Percentiles rank a stretch among this genome's conserved stretches.
Evolutionary conservation across 2,113 vertebrate genomes (phyloP).

Genomic region (Parus major): DNA sequence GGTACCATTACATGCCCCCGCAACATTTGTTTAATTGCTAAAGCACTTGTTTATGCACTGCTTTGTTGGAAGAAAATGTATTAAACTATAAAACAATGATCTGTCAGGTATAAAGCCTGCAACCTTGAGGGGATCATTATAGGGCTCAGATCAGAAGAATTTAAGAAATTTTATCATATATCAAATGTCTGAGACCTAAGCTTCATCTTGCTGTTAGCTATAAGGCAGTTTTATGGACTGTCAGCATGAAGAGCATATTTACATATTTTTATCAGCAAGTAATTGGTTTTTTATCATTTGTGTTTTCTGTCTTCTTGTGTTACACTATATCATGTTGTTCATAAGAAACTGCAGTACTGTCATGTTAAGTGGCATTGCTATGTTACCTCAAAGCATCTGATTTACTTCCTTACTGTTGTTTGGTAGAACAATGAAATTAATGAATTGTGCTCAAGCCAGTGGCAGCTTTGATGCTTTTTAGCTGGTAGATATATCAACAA

Average conservation of each 20-base stretch:
- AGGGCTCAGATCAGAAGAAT: slow-evolving; percentile 2
- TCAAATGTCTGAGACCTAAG: not conserved
- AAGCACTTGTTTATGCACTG: slow-evolving; percentile 32
- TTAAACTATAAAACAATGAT: slow-evolving; percentile 37
- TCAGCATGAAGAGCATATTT: slow-evolving; percentile 23
- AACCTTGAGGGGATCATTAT: not conserved
- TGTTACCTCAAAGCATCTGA: slow-evolving; percentile 14
- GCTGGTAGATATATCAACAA: not conserved
- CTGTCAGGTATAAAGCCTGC: slow-evolving; percentile 24
- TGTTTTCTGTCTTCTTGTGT: slow-evolving; percentile 51
- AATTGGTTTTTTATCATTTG: slow-evolving; percentile 47
- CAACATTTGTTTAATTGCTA: slow-evolving; percentile 59
- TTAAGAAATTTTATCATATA: slow-evolving; percentile 21
- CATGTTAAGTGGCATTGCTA: not conserved
- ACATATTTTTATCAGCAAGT: slow-evolving; percentile 48
- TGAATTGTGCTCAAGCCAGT: not conserved
- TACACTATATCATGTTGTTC: not conserved
- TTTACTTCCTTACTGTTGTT: slow-evolving; percentile 32
- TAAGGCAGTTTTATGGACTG: slow-evolving; percentile 15
- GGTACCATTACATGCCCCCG: not conserved
- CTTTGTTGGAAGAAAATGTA: slow-evolving; percentile 34
- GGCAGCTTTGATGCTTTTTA: not conserved
- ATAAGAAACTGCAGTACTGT: not conserved
- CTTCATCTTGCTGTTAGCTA: not conserved
- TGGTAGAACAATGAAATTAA: slow-evolving; percentile 33